Evolutionary conservation across 2,113 vertebrate species (phyloP).

Genomic region (Psilopogon haemacephalus): DNA sequence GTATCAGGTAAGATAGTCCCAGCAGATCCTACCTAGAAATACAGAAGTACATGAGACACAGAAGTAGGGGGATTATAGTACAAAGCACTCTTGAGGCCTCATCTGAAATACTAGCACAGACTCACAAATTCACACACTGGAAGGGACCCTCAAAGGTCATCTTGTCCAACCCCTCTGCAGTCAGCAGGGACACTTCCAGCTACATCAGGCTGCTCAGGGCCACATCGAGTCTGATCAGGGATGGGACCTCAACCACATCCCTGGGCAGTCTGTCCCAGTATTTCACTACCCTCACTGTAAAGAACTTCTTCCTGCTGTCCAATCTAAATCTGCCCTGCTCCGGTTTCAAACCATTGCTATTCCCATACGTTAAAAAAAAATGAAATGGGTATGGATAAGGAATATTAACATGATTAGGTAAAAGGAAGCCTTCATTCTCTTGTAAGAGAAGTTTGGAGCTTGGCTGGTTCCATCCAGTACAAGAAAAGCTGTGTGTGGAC

Average conservation of each 20-base stretch:
- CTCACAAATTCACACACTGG: no score
- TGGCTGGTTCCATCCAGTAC: not conserved
- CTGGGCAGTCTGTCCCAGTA: no score
- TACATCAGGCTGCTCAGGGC: no score
- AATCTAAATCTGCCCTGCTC: no score
- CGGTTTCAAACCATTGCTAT: no score
- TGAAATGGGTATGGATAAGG: not conserved
- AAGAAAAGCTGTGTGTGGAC: not conserved
- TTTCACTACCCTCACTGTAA: no score
- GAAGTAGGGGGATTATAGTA: not conserved
- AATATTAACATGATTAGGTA: not conserved
- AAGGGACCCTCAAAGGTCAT: no score
- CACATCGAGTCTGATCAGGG: not conserved
- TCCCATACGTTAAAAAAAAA: not conserved
- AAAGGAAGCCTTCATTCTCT: not conserved
- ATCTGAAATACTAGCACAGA: not conserved
- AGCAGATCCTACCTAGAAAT: not conserved
- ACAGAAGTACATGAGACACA: fast-evolving
- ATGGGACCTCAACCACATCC: no score
- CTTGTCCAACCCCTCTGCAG: no score
- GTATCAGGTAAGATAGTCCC: not conserved
- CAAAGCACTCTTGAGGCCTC: not conserved
- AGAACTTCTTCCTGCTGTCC: no score
- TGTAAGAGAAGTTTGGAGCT: not conserved
- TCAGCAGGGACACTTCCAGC: no score